phyloP scores from a whole-genome alignment of 1,140 invertebrate species.

The Proctacanthus coquilletti region DNA sequence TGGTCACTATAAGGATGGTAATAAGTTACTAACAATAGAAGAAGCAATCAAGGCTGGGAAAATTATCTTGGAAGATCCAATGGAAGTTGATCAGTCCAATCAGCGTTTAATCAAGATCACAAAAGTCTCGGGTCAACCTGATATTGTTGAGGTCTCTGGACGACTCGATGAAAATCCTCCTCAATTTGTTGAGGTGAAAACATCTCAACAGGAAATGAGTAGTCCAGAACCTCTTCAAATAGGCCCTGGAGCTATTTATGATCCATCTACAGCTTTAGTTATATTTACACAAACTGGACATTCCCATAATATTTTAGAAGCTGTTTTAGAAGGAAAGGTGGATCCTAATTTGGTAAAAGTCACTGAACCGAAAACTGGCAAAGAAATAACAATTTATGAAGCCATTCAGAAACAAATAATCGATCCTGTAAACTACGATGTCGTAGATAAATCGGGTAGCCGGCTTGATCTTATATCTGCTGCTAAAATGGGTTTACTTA shows the following conservation, averaged over 20 bases:
- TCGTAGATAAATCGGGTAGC: constrained; percentile 44
- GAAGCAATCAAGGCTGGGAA: constrained; percentile 57
- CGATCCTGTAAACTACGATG: constrained; percentile 53
- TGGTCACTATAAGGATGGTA: constrained; percentile 49
- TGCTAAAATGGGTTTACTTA: constrained; percentile 52
- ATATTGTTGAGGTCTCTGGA: constrained; percentile 47
- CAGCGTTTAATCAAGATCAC: constrained; percentile 45
- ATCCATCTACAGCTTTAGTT: constrained; percentile 53
- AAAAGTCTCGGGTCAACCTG: constrained; percentile 42
- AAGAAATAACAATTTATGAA: constrained; percentile 54
- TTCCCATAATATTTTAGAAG: constrained; percentile 49
- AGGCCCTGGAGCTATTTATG: constrained; percentile 51
- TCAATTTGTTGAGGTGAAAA: constrained; percentile 19
- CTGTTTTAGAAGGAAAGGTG: constrained; percentile 49
- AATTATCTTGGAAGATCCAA: constrained; percentile 41
- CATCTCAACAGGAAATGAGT: constrained; percentile 34
- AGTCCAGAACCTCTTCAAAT: constrained; percentile 50
- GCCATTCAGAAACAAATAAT: constrained; percentile 62
- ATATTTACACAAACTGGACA: constrained; percentile 54
- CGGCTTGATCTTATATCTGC: constrained; percentile 58
- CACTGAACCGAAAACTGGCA: constrained; percentile 53
- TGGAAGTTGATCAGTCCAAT: constrained; percentile 32
- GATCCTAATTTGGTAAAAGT: constrained; percentile 53
- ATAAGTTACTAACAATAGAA: constrained; percentile 49
- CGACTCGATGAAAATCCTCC: constrained; percentile 28